Base-by-base conservation (phyloP, 2,797 vertebrate species). In the Chanos chanos region DNA sequence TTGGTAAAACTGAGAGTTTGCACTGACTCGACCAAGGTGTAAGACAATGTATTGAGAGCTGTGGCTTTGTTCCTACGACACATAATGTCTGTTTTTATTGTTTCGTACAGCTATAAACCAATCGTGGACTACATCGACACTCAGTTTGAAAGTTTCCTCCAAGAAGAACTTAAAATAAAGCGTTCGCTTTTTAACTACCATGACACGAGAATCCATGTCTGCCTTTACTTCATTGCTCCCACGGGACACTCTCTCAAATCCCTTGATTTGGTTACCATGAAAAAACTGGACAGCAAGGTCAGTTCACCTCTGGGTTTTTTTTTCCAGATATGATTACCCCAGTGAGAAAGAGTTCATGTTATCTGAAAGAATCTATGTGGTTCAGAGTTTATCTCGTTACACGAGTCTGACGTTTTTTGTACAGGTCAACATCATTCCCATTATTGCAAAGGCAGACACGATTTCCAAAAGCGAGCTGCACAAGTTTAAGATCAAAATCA, bases 261-360 rank as follows among this genome's bases (percentile, higher is more conserved):
- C 44, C 77, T 98, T 45, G 95, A 99, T 70, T 88, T 99, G 47
- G 93, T 99, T 63, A 96, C 94, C 0, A 98, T 99, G 95, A 99
- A 99, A 84, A 99, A 96, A 66, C 83, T 99, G 61, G 95, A 99
- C 61, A 96, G 95, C 87, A 99, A 99, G 91, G 97, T 97, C 77
- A 33, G 16, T 9, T 36, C 12, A 40, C 3, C 2, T n/a, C n/a
- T n/a, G n/a, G n/a, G n/a, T n/a, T 37, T 39, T 7, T 18, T 13
- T 5, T 51, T 19, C 13, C 21, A 19, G n/a, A 10, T 10, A 5
- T 10, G 18, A 49, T 60, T 22, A 10, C 6, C n/a, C n/a, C n/a
- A n/a, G n/a, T n/a, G n/a, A n/a, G n/a, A 19, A 31, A 8, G 15
- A 31, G n/a, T 9, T 30, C 28, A 13, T 5, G 1, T 4, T 34